Conservation (phyloP, 1,140 invertebrate species). For the Tetramorium simillimum region DNA sequence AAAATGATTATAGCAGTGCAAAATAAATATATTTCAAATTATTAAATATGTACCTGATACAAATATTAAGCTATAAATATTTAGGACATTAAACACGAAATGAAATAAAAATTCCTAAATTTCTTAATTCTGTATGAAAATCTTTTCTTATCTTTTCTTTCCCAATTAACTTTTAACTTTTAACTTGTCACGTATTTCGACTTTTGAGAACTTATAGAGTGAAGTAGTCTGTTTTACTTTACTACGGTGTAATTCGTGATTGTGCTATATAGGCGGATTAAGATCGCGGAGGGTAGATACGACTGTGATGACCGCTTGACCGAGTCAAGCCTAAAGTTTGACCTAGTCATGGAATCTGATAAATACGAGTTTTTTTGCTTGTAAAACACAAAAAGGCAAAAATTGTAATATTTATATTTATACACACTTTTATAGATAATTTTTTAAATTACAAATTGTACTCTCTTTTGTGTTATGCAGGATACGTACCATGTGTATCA, state of each 20-base stretch:
- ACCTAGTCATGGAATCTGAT: slow-evolving; percentile 60
- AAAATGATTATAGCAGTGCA: no score
- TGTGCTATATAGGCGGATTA: slow-evolving; percentile 25
- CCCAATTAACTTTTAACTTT: background rate
- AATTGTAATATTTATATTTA: background rate
- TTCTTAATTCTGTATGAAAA: background rate
- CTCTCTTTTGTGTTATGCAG: background rate
- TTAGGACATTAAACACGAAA: background rate
- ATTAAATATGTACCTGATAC: background rate
- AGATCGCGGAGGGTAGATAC: slow-evolving; percentile 72
- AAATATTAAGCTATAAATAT: background rate
- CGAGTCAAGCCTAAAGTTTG: slow-evolving; percentile 73
- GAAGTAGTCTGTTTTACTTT: background rate
- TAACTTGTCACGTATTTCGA: background rate
- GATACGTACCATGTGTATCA: background rate
- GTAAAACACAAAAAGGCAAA: background rate
- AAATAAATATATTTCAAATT: background rate
- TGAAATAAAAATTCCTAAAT: background rate
- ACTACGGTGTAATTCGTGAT: background rate
- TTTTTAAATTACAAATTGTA: background rate
- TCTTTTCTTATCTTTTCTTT: background rate
- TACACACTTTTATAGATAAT: background rate
- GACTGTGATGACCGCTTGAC: slow-evolving; percentile 71
- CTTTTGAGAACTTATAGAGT: background rate
- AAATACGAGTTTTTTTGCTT: background rate